phyloP scores from a whole-genome alignment of 2,888 invertebrate genomes.

The Microchrysa polita region DNA sequence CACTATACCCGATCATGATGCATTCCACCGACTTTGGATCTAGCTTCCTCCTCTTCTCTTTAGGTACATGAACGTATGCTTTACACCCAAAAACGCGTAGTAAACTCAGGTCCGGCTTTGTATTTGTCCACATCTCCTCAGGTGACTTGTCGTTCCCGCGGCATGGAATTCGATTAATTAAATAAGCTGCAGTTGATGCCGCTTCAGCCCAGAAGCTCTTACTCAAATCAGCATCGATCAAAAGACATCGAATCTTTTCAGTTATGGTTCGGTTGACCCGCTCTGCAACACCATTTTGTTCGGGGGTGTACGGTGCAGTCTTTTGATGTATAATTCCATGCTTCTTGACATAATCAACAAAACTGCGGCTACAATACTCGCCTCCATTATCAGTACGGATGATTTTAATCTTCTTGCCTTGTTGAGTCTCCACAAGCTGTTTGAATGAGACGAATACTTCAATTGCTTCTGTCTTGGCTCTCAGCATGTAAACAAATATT shows the following conservation, averaged over 20 bases:
- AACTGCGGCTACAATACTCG: constrained; percentile 54
- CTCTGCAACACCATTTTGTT: constrained; percentile 41
- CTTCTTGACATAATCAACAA: constrained; percentile 55
- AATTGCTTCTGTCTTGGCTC: no score
- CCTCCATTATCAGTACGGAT: constrained; percentile 53
- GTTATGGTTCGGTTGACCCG: no score
- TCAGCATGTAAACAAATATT: no score
- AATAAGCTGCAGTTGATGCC: neutral
- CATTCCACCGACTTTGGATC: constrained; percentile 1
- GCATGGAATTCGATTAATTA: constrained; percentile 43
- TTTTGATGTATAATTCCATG: constrained; percentile 38
- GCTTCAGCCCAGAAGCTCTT: constrained; percentile 54
- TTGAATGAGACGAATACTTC: no score
- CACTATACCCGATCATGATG: neutral
- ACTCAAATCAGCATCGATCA: constrained; percentile 51
- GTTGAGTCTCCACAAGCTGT: neutral
- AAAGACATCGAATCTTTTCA: no score
- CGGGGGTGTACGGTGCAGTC: constrained; percentile 40
- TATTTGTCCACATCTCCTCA: constrained; percentile 56
- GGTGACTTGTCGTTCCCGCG: constrained; percentile 54
- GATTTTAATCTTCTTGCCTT: neutral
- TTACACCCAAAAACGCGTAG: constrained; percentile 58
- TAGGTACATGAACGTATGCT: constrained; percentile 55
- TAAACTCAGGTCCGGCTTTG: constrained; percentile 56
- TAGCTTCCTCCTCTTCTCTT: constrained; percentile 55